Conservation (phyloP, 2,888 invertebrate species). For the Cataglyphis rosenhaueri region DNA sequence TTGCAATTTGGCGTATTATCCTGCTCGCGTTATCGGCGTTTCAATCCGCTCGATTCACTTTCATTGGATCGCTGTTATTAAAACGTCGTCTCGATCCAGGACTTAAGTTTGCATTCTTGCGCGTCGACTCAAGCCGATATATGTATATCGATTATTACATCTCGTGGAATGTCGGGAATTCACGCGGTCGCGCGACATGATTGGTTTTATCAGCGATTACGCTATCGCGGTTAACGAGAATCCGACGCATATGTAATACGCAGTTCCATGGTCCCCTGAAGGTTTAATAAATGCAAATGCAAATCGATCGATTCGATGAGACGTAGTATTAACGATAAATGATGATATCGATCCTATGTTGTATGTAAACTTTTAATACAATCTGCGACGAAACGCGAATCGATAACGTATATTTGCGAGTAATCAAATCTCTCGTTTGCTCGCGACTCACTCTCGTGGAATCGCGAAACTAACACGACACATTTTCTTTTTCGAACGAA, state of each 20-base stretch:
- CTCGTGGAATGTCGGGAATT: constrained; percentile 39
- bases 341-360: constrained; percentile 30
- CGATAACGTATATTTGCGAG: neutral
- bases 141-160: constrained; percentile 23
- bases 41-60: neutral
- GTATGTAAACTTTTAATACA: constrained; percentile 7
- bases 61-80: constrained; percentile 17
- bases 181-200: neutral
- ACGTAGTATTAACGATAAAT: neutral
- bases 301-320: constrained; percentile 30
- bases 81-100: neutral
- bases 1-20: neutral
- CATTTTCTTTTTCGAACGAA: neutral
- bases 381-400: neutral
- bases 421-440: neutral
- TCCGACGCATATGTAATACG: neutral
- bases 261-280: neutral
- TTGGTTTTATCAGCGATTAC: constrained; percentile 37
- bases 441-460: neutral
- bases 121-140: neutral
- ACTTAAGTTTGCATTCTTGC: neutral
- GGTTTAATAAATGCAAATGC: constrained; percentile 37
- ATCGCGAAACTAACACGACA: neutral
- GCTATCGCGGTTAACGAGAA: constrained; percentile 18
- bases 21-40: constrained; percentile 19